These are phyloP conservation scores for Thumatha senex DNA, from an alignment of 2,888 invertebrate genomes.

Conservation along the genomic window DNA sequence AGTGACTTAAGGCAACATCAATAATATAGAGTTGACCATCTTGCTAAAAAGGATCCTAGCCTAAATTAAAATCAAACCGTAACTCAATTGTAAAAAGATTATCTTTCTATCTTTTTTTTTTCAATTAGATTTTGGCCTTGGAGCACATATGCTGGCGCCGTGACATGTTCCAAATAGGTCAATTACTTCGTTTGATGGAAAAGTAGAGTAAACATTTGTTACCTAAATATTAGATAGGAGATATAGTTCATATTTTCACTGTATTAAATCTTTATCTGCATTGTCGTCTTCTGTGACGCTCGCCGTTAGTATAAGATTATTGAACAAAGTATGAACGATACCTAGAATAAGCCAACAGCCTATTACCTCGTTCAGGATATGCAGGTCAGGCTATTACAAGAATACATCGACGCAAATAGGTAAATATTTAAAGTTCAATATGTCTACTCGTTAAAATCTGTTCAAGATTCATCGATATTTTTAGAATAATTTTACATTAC, in stretches of 20 bases:
- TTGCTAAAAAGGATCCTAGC: too few relatives aligned
- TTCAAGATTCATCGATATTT: constrained; percentile 34
- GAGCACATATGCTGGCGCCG: constrained; percentile 18
- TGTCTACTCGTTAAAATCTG: background rate
- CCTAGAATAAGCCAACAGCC: too few relatives aligned
- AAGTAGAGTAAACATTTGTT: constrained; percentile 17
- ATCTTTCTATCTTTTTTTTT: too few relatives aligned
- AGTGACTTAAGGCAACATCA: too few relatives aligned
- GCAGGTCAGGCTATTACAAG: background rate
- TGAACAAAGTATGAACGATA: too few relatives aligned
- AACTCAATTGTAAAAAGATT: too few relatives aligned
- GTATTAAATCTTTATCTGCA: too few relatives aligned
- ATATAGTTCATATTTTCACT: background rate
- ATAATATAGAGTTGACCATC: too few relatives aligned
- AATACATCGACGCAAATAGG: background rate
- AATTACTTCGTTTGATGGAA: constrained; percentile 22
- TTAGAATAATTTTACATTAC: constrained; percentile 16
- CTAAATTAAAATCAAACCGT: too few relatives aligned
- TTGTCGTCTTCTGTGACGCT: too few relatives aligned
- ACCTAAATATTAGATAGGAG: background rate
- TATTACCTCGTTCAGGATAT: too few relatives aligned
- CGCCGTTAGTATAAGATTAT: too few relatives aligned
- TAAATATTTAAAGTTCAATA: background rate
- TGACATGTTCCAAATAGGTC: constrained; percentile 34
- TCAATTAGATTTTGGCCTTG: constrained; percentile 27